Conservation (phyloP, 1,140 invertebrate species). For the Muscidifurax raptorellus region DNA sequence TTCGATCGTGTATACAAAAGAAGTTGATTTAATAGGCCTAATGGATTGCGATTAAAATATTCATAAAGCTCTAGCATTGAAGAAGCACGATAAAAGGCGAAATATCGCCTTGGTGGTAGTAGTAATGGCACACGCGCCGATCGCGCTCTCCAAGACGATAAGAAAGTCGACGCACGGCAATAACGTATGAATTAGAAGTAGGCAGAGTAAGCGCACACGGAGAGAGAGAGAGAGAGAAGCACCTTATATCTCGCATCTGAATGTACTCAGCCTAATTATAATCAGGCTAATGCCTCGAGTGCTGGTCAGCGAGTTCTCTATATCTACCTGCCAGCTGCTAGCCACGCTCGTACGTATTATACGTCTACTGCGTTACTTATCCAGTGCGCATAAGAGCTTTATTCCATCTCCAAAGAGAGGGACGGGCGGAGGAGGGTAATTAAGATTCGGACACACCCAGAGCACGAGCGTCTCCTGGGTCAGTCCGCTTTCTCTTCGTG, state of each 20-base stretch:
- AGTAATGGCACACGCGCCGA: neutral
- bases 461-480: constrained; percentile 71
- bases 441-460: constrained; percentile 76
- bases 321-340: constrained; percentile 50
- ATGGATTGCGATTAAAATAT: neutral
- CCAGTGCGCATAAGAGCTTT: constrained; percentile 32
- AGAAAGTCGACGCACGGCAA: constrained; percentile 45
- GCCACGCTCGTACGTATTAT: neutral
- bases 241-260: constrained; percentile 71
- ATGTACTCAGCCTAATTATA: constrained; percentile 76
- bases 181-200: constrained; percentile 51
- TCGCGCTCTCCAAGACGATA: constrained; percentile 46
- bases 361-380: constrained; percentile 66
- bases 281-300: constrained; percentile 73
- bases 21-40: neutral
- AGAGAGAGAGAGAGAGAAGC: neutral
- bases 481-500: constrained; percentile 58
- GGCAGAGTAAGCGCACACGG: constrained; percentile 19
- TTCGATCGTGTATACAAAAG: no score
- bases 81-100: neutral
- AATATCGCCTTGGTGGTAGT: neutral
- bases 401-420: constrained; percentile 55
- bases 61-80: neutral
- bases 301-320: constrained; percentile 53
- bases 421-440: constrained; percentile 71